These are phyloP conservation scores for Halcyon chelicuti DNA, from an alignment of 2,797 vertebrate genomes.

Conservation along the genomic window DNA sequence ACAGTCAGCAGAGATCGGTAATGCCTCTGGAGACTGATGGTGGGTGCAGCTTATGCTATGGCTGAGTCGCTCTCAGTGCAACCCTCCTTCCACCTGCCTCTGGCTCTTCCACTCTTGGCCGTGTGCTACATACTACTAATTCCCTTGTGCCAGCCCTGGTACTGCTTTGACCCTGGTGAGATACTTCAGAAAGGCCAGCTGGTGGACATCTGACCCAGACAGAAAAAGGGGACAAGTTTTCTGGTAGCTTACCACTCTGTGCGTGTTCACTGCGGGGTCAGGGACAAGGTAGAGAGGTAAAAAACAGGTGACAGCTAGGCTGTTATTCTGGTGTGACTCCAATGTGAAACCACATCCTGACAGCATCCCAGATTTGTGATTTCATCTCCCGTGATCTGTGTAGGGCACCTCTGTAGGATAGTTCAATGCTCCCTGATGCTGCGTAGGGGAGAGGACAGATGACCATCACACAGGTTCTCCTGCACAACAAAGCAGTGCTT, in stretches of 20 bases:
- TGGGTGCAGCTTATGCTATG: not conserved
- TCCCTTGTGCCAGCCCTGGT: not conserved
- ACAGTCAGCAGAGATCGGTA: not conserved
- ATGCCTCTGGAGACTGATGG: not conserved
- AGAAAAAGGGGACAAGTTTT: not conserved
- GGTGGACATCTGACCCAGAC: not conserved
- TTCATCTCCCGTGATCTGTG: not conserved
- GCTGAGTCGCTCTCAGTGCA: not conserved
- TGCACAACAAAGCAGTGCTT: not conserved
- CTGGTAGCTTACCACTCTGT: not conserved
- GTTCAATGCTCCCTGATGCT: not conserved
- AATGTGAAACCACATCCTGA: not conserved
- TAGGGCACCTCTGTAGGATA: not conserved
- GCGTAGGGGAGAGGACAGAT: not conserved
- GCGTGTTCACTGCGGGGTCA: rapidly evolving
- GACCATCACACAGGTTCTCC: not conserved
- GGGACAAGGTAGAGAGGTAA: not conserved
- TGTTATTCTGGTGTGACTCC: not conserved
- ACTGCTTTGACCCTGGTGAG: not conserved
- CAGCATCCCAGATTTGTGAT: not conserved
- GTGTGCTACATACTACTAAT: not conserved
- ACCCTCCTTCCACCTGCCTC: not conserved
- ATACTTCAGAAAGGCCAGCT: not conserved
- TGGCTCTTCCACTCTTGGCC: not conserved
- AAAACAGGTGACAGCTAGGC: not conserved